Evolutionary conservation across 2,888 invertebrate species (phyloP), one percentile per base, ranked within the genome.

Genomic region (Drosophila dives): DNA sequence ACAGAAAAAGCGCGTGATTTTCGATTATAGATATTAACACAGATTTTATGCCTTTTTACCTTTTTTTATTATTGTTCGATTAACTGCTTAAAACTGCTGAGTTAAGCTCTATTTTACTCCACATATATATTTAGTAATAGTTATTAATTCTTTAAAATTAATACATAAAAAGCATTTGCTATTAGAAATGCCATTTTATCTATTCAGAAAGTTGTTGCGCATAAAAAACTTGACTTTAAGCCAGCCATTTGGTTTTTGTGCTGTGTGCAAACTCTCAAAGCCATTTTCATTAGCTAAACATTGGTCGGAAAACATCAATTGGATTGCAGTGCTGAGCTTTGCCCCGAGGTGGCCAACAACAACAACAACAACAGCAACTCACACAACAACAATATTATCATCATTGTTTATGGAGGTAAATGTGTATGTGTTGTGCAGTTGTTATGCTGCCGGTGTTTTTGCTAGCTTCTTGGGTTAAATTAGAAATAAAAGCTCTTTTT

Each of bases 401-500:
- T 42, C 75, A 62, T 33, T 51, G 36, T 53, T 48, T 74, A 56
- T 48, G 36, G 42, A 59, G 60, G 33, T 62, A 42, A 64, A 26
- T 40, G 4, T 54, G 17, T 54, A 34, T 54, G 7, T 71, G 63
- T 42, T 72, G 33, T 64, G 63, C 64, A 71, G 36, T 77, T 87
- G 82, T 69, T 65, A 77, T 89, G 83, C 73, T 78, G 77, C 82
- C 83, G 72, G 72, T 76, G 72, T 82, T 83, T 86, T 79, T 45
- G 64, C 59, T 61, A 23, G 63, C 64, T 76, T 79, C 73, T 74
- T 68, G 53, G 56, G 53, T 61, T 58, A 84, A 85, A 89, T 89
- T 87, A 89, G 77, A 87, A 87, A 87, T 81, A 70, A 85, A 85
- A 85, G 85, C 89, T 85, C 66, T 61, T 55, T 64, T 48, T 42